A percentile compares a stretch with the other conserved stretches of the same genome.
These are phyloP conservation scores for Ceratina calcarata DNA, from an alignment of 1,140 invertebrate genomes.

Conservation along the genomic window DNA sequence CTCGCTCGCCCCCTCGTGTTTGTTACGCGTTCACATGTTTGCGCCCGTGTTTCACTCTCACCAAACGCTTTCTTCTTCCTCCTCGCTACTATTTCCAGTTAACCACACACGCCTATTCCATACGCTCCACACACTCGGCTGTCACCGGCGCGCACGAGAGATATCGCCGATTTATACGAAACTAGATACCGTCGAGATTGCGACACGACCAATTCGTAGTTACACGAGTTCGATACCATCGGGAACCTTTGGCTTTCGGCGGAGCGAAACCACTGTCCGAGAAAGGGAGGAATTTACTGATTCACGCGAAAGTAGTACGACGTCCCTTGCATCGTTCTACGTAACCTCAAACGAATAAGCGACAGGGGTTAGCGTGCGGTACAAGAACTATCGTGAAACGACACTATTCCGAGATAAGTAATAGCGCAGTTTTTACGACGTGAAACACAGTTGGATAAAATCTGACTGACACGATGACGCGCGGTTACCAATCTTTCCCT, in stretches of 20 bases:
- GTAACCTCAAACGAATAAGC: too few relatives aligned
- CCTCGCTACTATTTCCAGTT: conserved; percentile 22
- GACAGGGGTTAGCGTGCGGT: too few relatives aligned
- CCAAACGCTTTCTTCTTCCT: neutral
- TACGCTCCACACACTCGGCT: conserved; percentile 17
- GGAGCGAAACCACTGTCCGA: neutral
- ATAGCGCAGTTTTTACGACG: neutral
- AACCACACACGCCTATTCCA: conserved; percentile 21
- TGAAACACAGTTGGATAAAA: conserved; percentile 2
- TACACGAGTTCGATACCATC: neutral
- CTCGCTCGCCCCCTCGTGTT: neutral
- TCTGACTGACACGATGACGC: neutral
- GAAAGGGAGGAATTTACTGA: neutral
- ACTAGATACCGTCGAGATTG: conserved; percentile 6
- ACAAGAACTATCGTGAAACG: too few relatives aligned
- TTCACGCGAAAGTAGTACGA: too few relatives aligned
- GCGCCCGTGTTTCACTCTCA: neutral
- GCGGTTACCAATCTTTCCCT: conserved; percentile 26
- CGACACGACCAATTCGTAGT: neutral
- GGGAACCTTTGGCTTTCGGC: neutral
- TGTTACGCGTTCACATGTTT: conserved; percentile 12
- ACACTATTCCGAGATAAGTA: too few relatives aligned
- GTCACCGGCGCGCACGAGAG: conserved; percentile 25
- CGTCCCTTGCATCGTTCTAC: too few relatives aligned
- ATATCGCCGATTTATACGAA: conserved; percentile 1